Conservation (phyloP, 1,140 invertebrate genomes). For the Fopius arisanus region DNA sequence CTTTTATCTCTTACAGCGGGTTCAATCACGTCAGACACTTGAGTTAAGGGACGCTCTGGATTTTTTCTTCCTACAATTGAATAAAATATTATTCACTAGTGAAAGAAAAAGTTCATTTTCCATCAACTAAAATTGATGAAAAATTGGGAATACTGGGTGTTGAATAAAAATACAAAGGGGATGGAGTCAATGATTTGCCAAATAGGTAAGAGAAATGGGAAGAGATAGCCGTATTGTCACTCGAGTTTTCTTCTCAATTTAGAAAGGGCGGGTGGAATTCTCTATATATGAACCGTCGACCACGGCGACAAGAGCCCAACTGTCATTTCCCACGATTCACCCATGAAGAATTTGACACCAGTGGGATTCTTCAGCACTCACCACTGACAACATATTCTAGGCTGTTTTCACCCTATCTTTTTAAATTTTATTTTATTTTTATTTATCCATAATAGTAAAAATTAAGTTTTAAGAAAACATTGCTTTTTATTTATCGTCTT, state of each 20-base stretch:
- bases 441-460: too few relatives aligned
- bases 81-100: not conserved
- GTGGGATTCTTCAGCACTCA: conserved; percentile 46
- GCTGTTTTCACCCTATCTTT: conserved; percentile 40
- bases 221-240: conserved; percentile 47
- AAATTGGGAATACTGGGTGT: not conserved
- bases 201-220: conserved; percentile 28
- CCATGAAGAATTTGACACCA: conserved; percentile 45
- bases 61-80: not conserved
- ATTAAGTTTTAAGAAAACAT: too few relatives aligned
- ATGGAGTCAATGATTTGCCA: not conserved
- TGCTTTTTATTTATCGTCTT: too few relatives aligned
- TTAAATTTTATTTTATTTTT: too few relatives aligned
- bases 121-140: not conserved
- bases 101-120: not conserved
- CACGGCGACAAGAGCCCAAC: conserved; percentile 56
- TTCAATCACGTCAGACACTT: conserved; percentile 35
- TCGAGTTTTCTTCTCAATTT: conserved; percentile 52
- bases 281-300: conserved; percentile 56
- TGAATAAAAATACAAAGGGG: conserved; percentile 12
- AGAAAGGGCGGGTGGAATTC: conserved; percentile 42
- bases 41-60: conserved; percentile 43
- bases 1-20: conserved; percentile 57
- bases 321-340: conserved; percentile 58
- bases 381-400: conserved; percentile 18